A percentile compares a stretch with the other conserved stretches of the same genome.
phyloP scores from a whole-genome alignment of 2,113 vertebrate genomes.

The Hucho hucho region DNA sequence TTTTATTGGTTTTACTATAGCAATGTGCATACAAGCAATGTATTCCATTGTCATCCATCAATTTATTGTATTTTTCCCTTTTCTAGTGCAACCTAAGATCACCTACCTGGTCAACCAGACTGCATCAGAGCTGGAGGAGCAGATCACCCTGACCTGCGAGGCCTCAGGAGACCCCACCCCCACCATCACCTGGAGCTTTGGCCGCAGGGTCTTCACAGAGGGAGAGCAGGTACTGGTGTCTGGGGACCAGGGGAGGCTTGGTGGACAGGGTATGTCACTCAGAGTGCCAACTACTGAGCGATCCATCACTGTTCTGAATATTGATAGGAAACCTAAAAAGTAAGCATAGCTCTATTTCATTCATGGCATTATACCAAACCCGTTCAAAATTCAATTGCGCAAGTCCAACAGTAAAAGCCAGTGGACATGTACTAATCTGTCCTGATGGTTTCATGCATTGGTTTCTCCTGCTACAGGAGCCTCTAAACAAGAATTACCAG shows the following conservation, averaged over 20 bases:
- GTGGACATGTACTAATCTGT: neutral
- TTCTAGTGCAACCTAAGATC: constrained; percentile 84
- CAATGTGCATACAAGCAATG: neutral
- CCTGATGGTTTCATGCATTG: constrained; percentile 20
- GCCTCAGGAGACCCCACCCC: constrained; percentile 94
- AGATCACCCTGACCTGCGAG: constrained; percentile 92
- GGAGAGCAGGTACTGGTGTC: constrained; percentile 89
- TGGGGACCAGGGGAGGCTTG: neutral
- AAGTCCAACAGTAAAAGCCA: constrained; percentile 1
- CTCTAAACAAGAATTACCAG: constrained; percentile 18
- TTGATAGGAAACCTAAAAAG: neutral
- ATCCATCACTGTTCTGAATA: neutral
- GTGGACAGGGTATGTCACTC: neutral
- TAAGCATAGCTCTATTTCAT: neutral
- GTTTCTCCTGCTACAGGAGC: constrained; percentile 28
- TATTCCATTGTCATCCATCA: neutral
- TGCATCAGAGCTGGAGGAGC: constrained; percentile 89
- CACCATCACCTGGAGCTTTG: constrained; percentile 92
- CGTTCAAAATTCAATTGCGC: neutral
- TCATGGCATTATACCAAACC: neutral
- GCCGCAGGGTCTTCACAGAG: constrained; percentile 83
- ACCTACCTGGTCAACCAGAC: constrained; percentile 94
- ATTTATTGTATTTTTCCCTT: neutral
- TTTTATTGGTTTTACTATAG: constrained; percentile 10
- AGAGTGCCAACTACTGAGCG: neutral